A percentile compares a stretch with the other conserved stretches of the same genome.
These are phyloP conservation scores for Diplolepis rosae DNA, from an alignment of 2,888 invertebrate genomes.

Conservation along the genomic window DNA sequence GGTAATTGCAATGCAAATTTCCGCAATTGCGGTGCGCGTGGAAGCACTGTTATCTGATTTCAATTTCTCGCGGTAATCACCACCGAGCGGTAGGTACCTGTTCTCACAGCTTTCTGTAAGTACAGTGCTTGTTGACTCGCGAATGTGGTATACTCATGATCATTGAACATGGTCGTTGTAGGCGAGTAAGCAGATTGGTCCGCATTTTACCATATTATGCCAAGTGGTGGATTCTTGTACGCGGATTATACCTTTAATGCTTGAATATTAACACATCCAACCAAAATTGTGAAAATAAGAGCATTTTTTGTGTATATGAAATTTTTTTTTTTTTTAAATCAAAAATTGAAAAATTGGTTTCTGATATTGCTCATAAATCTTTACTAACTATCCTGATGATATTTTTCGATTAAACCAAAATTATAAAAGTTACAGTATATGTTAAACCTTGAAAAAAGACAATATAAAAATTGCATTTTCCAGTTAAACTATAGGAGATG, in stretches of 20 bases:
- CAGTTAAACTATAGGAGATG: no score
- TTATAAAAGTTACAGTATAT: no score
- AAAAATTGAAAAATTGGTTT: no score
- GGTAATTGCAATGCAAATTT: slow-evolving; percentile 55
- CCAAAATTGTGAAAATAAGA: no score
- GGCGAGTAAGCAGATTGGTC: not conserved
- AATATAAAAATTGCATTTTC: no score
- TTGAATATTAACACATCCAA: slow-evolving; percentile 55
- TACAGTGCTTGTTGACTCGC: slow-evolving; percentile 40
- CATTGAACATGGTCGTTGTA: not conserved
- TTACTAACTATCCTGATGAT: no score
- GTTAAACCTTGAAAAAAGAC: no score
- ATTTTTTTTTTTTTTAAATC: no score
- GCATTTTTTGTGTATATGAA: no score
- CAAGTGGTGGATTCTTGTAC: slow-evolving; percentile 35
- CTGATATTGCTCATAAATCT: no score
- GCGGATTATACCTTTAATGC: slow-evolving; percentile 49
- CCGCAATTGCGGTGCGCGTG: slow-evolving; percentile 42
- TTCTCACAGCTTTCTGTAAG: slow-evolving; percentile 48
- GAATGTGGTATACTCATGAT: not conserved
- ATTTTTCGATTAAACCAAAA: no score
- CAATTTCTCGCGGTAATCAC: slow-evolving; percentile 63
- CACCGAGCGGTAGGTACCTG: slow-evolving; percentile 38
- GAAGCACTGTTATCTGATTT: slow-evolving; percentile 64
- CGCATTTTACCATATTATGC: slow-evolving; percentile 41